Conservation (phyloP, 1,140 invertebrate genomes). For the Rhagoletis zephyria region DNA sequence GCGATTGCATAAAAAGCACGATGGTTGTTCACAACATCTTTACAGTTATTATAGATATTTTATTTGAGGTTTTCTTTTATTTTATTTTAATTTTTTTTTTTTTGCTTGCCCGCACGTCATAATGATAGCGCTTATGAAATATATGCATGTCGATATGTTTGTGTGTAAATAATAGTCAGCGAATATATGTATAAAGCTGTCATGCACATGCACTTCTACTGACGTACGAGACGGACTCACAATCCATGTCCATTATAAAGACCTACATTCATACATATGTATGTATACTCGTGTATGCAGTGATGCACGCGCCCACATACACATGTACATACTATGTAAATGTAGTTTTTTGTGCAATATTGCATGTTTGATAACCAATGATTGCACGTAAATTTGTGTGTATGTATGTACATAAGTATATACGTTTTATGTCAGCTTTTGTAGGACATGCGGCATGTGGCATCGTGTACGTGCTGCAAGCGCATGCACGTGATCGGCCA, state of each 20-base stretch:
- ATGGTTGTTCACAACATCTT: slow-evolving; percentile 19
- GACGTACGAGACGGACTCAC: background rate
- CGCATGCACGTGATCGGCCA: slow-evolving; percentile 30
- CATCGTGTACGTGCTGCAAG: background rate
- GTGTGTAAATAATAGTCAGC: background rate
- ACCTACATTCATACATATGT: background rate
- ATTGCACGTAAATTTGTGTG: background rate
- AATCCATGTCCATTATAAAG: too few species aligned
- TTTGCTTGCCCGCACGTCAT: background rate
- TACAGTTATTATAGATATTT: slow-evolving; percentile 32
- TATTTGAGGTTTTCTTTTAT: background rate
- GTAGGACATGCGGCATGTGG: slow-evolving; percentile 28
- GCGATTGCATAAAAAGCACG: background rate
- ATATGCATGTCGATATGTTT: too few species aligned
- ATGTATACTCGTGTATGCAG: background rate
- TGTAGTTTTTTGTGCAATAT: background rate
- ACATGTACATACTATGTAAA: background rate
- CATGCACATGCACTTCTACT: slow-evolving; percentile 24
- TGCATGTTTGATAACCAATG: background rate
- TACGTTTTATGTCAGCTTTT: background rate
- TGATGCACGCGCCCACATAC: background rate
- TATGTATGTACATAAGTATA: background rate
- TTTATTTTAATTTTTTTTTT: background rate
- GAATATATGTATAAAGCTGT: background rate
- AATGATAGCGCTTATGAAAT: slow-evolving; percentile 5